phyloP scores from a whole-genome alignment of 2,113 vertebrate genomes.

The Polypterus senegalus region DNA sequence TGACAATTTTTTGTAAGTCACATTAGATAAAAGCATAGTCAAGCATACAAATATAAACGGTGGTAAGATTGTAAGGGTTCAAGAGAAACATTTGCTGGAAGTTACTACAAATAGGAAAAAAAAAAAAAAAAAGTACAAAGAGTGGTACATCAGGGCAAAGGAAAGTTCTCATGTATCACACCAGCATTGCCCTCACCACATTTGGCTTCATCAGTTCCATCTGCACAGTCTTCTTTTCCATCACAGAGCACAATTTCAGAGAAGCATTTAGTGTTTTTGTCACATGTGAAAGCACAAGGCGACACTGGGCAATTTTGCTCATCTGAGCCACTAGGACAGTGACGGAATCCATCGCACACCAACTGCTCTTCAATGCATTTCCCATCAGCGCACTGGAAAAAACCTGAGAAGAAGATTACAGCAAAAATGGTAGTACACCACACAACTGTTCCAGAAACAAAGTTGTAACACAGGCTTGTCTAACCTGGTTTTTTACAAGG shows the following conservation, averaged over 20 bases:
- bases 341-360: slow-evolving; percentile 35
- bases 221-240: slow-evolving; percentile 62
- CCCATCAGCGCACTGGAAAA: slow-evolving; percentile 32
- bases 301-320: slow-evolving; percentile 16
- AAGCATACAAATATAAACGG: too few relatives aligned
- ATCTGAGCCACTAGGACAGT: slow-evolving; percentile 43
- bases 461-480: slow-evolving; percentile 1
- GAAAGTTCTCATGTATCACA: too few relatives aligned
- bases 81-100: too few relatives aligned
- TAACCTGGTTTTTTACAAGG: slow-evolving; percentile 57
- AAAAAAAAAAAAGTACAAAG: too few relatives aligned
- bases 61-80: too few relatives aligned
- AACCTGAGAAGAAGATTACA: neutral
- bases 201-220: slow-evolving; percentile 53
- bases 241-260: slow-evolving; percentile 68
- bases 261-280: slow-evolving; percentile 52
- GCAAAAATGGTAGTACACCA: neutral
- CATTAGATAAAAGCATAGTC: too few relatives aligned
- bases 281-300: slow-evolving; percentile 60
- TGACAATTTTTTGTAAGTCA: too few relatives aligned
- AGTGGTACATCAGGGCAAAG: too few relatives aligned
- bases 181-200: slow-evolving; percentile 42
- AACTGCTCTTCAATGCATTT: slow-evolving; percentile 16
- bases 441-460: neutral
- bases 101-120: too few relatives aligned